phyloP scores from a whole-genome alignment of 1,140 invertebrate genomes.

The Halyomorpha halys region DNA sequence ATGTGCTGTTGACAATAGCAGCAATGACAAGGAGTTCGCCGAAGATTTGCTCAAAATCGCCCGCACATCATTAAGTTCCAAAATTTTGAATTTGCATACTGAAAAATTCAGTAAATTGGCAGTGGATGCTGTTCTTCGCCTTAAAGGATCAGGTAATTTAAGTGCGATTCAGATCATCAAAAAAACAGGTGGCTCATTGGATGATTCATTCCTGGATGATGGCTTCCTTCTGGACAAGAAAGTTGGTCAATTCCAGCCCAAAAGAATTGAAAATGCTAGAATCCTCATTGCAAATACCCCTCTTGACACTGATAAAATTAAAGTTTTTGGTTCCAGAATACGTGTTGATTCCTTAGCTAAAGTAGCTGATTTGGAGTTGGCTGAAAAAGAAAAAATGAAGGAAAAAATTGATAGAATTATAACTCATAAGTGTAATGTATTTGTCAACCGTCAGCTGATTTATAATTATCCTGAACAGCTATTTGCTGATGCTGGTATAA shows the following conservation, averaged over 20 bases:
- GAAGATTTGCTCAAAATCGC: constrained; percentile 95
- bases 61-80: constrained; percentile 93
- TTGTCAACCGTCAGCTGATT: constrained; percentile 98
- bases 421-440: constrained; percentile 93
- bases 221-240: constrained; percentile 98
- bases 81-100: constrained; percentile 96
- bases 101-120: constrained; percentile 92
- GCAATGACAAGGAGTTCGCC: constrained; percentile 64
- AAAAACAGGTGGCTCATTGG: constrained; percentile 81
- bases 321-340: constrained; percentile 97
- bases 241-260: constrained; percentile 79
- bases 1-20: constrained; percentile 60
- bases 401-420: constrained; percentile 95
- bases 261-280: constrained; percentile 72
- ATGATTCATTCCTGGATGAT: constrained; percentile 95
- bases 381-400: constrained; percentile 99
- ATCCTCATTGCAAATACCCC: constrained; percentile 99
- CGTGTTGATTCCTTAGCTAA: constrained; percentile 96
- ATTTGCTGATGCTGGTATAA: constrained; percentile 94
- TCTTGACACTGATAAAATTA: constrained; percentile 99
- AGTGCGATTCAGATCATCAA: constrained; percentile 97
- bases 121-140: constrained; percentile 85
- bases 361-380: constrained; percentile 93
- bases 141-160: constrained; percentile 92
- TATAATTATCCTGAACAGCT: constrained; percentile 99